These are phyloP conservation scores for Eueides isabella DNA, from an alignment of 1,140 invertebrate species.

Conservation along the genomic window DNA sequence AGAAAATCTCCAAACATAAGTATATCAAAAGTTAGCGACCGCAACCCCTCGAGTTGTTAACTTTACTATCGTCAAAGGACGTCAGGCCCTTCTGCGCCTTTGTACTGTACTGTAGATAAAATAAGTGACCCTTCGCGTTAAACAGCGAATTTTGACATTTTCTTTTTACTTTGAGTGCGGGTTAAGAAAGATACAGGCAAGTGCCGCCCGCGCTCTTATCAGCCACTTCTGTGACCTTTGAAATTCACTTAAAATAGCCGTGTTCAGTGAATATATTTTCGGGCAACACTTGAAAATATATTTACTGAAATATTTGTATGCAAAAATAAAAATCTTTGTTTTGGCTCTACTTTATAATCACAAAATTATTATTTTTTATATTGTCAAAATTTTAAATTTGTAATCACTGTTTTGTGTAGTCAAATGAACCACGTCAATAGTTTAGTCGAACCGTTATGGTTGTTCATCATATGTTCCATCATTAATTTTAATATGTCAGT, in stretches of 20 bases:
- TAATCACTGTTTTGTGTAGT: no score
- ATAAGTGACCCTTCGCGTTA: conserved; percentile 25
- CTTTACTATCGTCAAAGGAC: conserved; percentile 17
- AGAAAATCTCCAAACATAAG: neutral
- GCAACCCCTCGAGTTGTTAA: neutral
- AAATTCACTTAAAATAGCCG: neutral
- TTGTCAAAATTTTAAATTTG: no score
- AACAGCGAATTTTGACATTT: conserved; percentile 24
- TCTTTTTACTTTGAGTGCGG: conserved; percentile 21
- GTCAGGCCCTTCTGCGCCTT: conserved; percentile 12
- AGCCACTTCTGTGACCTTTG: conserved; percentile 9
- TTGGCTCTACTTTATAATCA: no score
- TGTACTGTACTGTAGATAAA: conserved; percentile 23
- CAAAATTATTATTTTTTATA: no score
- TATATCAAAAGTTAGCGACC: conserved; percentile 2
- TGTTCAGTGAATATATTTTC: neutral
- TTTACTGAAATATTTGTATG: no score
- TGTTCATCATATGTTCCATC: no score
- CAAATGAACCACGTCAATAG: no score
- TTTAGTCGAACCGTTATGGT: no score
- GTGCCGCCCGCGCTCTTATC: conserved; percentile 14
- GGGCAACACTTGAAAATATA: no score
- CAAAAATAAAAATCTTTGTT: no score
- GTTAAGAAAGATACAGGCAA: conserved; percentile 14
- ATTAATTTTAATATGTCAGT: no score